Conservation (phyloP, 2,113 vertebrate species). For the Melanotaenia duboulayi region DNA sequence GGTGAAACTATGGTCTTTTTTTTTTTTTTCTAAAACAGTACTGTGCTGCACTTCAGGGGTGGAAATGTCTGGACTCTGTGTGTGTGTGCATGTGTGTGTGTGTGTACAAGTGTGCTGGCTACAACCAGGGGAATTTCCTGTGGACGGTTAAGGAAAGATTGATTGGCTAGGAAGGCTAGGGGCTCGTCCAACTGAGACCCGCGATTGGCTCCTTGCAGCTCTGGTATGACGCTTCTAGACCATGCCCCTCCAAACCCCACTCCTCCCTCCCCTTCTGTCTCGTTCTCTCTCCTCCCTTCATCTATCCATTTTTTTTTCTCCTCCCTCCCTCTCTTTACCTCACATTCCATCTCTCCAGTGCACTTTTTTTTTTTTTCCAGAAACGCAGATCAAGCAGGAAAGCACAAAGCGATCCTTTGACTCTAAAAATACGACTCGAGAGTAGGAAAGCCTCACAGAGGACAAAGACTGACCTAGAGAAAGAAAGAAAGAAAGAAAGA, state of each 20-base stretch:
- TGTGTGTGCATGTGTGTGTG: slow-evolving; percentile 20
- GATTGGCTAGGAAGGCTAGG: slow-evolving; percentile 73
- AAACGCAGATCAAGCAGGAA: slow-evolving; percentile 73
- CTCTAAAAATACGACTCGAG: slow-evolving; percentile 73
- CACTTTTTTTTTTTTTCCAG: slow-evolving; percentile 56
- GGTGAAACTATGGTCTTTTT: slow-evolving; percentile 11
- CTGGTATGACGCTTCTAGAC: slow-evolving; percentile 77
- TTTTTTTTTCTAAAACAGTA: slow-evolving; percentile 24
- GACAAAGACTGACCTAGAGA: slow-evolving; percentile 60
- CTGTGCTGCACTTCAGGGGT: slow-evolving; percentile 36
- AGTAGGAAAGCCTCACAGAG: slow-evolving; percentile 62
- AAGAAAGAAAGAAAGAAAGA: neutral
- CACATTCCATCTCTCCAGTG: slow-evolving; percentile 76
- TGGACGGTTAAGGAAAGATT: slow-evolving; percentile 54
- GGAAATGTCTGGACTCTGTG: slow-evolving; percentile 41
- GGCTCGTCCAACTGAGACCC: slow-evolving; percentile 71
- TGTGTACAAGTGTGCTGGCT: slow-evolving; percentile 41
- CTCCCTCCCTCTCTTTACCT: slow-evolving; percentile 63
- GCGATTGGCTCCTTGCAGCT: slow-evolving; percentile 65
- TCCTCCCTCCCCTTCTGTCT: slow-evolving; percentile 12
- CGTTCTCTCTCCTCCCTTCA: slow-evolving; percentile 19
- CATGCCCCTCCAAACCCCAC: slow-evolving; percentile 38
- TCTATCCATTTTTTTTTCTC: slow-evolving; percentile 19
- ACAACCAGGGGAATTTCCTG: slow-evolving; percentile 76
- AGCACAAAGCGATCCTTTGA: slow-evolving; percentile 79